Evolutionary conservation across 1,140 invertebrate genomes (phyloP).

Genomic region (Nylanderia fulva): DNA sequence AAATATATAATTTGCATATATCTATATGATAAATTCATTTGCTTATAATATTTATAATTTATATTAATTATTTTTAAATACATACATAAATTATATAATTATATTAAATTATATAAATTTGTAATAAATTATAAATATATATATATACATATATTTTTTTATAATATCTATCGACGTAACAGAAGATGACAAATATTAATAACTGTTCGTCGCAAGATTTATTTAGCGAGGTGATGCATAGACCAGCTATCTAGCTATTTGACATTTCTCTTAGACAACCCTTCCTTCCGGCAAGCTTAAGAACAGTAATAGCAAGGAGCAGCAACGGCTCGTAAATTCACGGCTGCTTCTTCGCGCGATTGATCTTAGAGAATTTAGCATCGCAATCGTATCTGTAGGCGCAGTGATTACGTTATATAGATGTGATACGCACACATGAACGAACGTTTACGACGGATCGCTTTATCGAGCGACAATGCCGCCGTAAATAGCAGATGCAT

Average conservation of each 20-base stretch:
- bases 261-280: background rate
- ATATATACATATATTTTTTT: too few relatives aligned
- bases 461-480: conserved; percentile 70
- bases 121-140: too few relatives aligned
- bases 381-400: conserved; percentile 76
- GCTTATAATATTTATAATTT: too few relatives aligned
- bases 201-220: background rate
- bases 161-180: background rate
- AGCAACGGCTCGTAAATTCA: conserved; percentile 71
- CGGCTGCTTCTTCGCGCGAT: conserved; percentile 66
- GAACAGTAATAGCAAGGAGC: background rate
- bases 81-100: too few relatives aligned
- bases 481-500: conserved; percentile 28
- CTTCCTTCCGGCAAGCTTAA: conserved; percentile 9
- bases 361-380: conserved; percentile 70
- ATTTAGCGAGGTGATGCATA: background rate
- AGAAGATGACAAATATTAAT: background rate
- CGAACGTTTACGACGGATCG: conserved; percentile 58
- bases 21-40: too few relatives aligned
- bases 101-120: too few relatives aligned
- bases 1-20: too few relatives aligned
- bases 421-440: conserved; percentile 32
- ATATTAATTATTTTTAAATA: too few relatives aligned
- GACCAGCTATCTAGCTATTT: background rate
- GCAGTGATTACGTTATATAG: conserved; percentile 62